phyloP scores from a whole-genome alignment of 1,140 invertebrate species.

The Meloidogyne hapla region DNA sequence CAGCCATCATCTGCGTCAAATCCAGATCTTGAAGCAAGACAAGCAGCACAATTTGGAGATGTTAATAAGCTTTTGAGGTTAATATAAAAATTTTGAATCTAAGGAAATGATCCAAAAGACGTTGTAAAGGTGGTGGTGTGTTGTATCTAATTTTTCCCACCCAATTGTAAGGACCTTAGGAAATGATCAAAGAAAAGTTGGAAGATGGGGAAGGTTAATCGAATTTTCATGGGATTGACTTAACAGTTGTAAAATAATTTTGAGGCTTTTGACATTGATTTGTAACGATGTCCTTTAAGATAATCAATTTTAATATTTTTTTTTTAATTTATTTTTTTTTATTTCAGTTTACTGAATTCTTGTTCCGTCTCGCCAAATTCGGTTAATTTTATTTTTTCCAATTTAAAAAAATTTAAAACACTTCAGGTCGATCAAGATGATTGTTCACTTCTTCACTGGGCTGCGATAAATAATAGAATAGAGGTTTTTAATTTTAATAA shows the following conservation, averaged over 20 bases:
- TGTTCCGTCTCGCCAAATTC: conserved; percentile 20
- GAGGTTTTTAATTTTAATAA: conserved; percentile 65
- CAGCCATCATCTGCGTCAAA: not conserved
- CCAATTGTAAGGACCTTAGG: too few species aligned
- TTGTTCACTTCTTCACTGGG: conserved; percentile 89
- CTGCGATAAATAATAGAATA: conserved; percentile 87
- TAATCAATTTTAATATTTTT: too few species aligned
- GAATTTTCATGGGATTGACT: too few species aligned
- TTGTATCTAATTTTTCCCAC: too few species aligned
- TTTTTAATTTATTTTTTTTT: not conserved
- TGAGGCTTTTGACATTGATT: too few species aligned
- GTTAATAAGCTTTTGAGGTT: conserved; percentile 31
- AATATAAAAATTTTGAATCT: not conserved
- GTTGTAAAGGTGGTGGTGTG: too few species aligned
- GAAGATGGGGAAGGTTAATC: too few species aligned
- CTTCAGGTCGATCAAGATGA: conserved; percentile 65
- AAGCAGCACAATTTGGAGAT: conserved; percentile 55
- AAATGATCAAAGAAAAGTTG: too few species aligned
- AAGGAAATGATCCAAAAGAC: too few species aligned
- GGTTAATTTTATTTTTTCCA: conserved; percentile 5
- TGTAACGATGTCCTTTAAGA: not conserved
- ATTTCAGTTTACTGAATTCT: conserved; percentile 38
- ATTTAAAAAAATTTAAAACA: not conserved
- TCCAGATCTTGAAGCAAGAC: conserved; percentile 66
- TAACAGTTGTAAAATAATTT: too few species aligned